Conservation (phyloP, 2,797 vertebrate genomes). For the Enteromius paludinosus region DNA sequence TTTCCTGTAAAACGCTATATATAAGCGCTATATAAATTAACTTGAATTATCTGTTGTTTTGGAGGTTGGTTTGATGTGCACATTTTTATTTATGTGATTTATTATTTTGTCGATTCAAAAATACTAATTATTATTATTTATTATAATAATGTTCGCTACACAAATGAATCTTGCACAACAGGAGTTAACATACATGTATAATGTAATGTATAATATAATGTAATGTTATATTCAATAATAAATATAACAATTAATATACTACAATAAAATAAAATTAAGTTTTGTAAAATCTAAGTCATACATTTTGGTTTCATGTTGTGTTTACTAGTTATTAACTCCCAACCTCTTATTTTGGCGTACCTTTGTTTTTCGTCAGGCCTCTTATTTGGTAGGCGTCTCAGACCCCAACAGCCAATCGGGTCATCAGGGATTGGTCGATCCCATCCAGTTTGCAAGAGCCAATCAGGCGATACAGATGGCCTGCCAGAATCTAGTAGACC, state of each 20-base stretch:
- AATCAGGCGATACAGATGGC: conserved; percentile 99
- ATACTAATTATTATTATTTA: background rate
- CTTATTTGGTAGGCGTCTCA: conserved; percentile 96
- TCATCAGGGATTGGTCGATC: conserved; percentile 97
- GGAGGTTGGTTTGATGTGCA: background rate
- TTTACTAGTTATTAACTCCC: background rate
- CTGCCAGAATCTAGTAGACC: conserved; percentile 96
- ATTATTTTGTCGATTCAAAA: background rate
- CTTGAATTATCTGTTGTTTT: background rate
- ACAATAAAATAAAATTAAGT: background rate
- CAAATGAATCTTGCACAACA: background rate
- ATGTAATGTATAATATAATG: background rate
- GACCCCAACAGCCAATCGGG: conserved; percentile 98
- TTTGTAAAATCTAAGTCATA: too few relatives aligned
- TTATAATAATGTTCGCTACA: background rate
- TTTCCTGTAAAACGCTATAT: too few relatives aligned
- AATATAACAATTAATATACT: background rate
- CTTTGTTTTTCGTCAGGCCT: conserved; percentile 78
- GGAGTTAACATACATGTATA: background rate
- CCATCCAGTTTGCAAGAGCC: conserved; percentile 95
- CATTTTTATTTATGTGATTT: background rate
- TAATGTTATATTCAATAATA: background rate
- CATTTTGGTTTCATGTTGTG: background rate
- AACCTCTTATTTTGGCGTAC: background rate
- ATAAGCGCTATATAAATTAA: too few relatives aligned